Evolutionary conservation across 2,797 vertebrate species (phyloP), one percentile per base, ranked within the genome.

Genomic region (Microctenopoma lineatum): DNA sequence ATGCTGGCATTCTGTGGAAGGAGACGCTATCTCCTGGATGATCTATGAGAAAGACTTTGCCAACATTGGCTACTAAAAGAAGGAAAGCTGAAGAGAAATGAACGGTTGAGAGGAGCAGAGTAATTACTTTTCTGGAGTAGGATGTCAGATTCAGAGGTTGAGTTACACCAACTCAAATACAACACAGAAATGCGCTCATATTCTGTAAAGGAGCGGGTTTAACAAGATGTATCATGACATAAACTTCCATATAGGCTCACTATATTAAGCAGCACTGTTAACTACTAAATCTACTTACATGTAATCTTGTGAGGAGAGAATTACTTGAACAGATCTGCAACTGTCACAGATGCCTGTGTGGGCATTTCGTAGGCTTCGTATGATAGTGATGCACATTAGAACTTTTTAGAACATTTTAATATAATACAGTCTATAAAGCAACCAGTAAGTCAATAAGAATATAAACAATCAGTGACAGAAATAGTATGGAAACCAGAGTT

Each of bases 1-100:
- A 66, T 25, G 27, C 46, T 59, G 67, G 70, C 48, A 54, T 61
- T 55, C 57, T 73, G 42, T 10, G 29, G 39, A 72, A 52, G 48
- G 41, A 76, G 53, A 67, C 21, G 29, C 34, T 70, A 73, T 77
- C 32, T 61, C 51, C 48, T 11, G 38, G 12, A 67, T 55, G 55
- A 67, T 73, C 42, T 32, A 72, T 45, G 52, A 65, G 39, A 55
- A 41, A 32, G 16, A 53, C 42, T 57, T 63, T 38, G 46, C 52
- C 51, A 66, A 58, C n/a, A 26, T 10, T 58, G 62, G n/a, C 56
- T 53, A 73, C 1, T 21, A 21, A 21, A 21, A 21, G 21, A 21
- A 39, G 29, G 66, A 46, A 59, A 70, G 10, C 36, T 39, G 3
- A 54, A 42, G 21, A 59, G 18, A 10, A 70, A 53, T 69, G 48